Evolutionary conservation across 2,113 vertebrate genomes (phyloP), one percentile per base, ranked within the genome.

Genomic region (Sorex araneus): DNA sequence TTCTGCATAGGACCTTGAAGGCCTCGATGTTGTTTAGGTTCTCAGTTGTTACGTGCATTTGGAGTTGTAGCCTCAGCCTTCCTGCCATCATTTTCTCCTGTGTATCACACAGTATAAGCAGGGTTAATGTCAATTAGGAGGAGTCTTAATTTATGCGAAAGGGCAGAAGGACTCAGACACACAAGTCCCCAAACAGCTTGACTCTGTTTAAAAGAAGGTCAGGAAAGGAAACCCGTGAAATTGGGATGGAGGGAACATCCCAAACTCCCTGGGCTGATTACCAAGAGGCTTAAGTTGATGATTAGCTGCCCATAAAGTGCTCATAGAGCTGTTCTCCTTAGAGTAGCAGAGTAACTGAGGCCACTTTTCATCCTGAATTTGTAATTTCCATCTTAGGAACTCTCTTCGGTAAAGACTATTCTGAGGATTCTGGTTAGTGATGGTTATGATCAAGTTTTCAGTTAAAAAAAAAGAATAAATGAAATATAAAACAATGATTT

Each of bases 371-470:
- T 85, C 50, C 28, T 73, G 43, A 5, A 34, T 89, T 78, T 81
- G 40, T 6, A 91, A 89, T 94, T 84, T 92, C 77, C 77, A 11
- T 77, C 11, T 43, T n/a, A 27, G 40, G 25, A 73, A 54, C 13
- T 43, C 54, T 40, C 40, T 40, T 40, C 3, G 40, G 40, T 40
- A 40, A 40, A 40, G 40, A 67, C 81, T 21, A 50, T 57, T 74
- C 78, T 50, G 25, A 67, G 84, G 27, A 50, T 57, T 74, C 78
- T 50, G 25, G 25, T 57, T 66, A n/a, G 27, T 64, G 74, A 21
- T 57, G 43, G 36, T 54, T 40, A 47, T n/a, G 30, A 83, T 73
- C 64, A 81, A 90, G 40, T 54, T 92, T 94, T 95, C 66, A 67
- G 70, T 36, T 64, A 63, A 76, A 83, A 64, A 40, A 19, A 45